Conservation (phyloP, 2,113 vertebrate genomes). For the Anser cygnoides region DNA sequence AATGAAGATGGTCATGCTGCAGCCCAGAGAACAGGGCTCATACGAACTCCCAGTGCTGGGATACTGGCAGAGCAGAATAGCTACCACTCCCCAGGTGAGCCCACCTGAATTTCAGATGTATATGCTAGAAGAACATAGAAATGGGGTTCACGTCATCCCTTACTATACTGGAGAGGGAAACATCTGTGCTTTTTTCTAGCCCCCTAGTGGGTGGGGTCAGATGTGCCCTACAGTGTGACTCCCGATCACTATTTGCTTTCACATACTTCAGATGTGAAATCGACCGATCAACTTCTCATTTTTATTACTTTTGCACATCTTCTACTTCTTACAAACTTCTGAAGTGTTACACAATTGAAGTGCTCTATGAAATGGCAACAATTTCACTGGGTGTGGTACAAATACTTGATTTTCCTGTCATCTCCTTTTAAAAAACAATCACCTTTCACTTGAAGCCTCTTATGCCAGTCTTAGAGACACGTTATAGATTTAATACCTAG, state of each 20-base stretch:
- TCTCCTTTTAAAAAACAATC: background rate
- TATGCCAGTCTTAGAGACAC: background rate
- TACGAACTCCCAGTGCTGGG: background rate
- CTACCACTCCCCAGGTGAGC: background rate
- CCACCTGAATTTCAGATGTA: background rate
- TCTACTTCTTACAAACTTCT: background rate
- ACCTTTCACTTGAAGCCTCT: background rate
- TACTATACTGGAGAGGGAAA: background rate
- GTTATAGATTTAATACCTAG: background rate
- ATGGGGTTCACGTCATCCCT: background rate
- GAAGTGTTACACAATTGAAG: background rate
- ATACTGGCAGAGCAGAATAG: too few relatives aligned
- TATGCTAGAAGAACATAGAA: background rate
- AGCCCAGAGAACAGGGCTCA: background rate
- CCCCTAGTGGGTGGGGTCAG: accelerated
- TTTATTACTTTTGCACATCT: background rate
- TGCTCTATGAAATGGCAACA: background rate
- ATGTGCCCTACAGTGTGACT: accelerated
- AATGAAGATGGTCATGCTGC: background rate
- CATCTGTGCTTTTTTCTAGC: background rate
- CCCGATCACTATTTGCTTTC: background rate
- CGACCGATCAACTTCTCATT: background rate
- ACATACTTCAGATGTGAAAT: background rate
- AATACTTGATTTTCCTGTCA: background rate
- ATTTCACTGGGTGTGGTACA: accelerated